Evolutionary conservation across 2,113 vertebrate species (phyloP), one percentile per base, ranked within the genome.

Genomic region (Narcine bancroftii): DNA sequence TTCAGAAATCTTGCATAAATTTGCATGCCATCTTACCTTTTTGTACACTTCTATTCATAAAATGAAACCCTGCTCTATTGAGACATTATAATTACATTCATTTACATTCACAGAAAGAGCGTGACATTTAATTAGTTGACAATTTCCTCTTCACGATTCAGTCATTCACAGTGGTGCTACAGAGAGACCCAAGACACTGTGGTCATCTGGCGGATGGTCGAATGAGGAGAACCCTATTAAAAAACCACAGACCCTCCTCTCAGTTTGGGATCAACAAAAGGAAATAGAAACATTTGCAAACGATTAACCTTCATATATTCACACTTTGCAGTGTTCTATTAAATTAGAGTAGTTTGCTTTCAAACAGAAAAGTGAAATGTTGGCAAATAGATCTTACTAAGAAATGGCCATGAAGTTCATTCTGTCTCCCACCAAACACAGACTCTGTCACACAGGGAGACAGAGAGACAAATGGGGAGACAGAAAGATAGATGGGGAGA

Each of bases 51-150:
- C 89, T 91, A 47, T 91, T 91, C 63, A 91, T 47, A 91, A 91
- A 91, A 91, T 91, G 42, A 71, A 91, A 29, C 89, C 56, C 39
- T 45, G 60, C 39, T 33, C 45, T 91, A 69, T 69, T 91, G 47
- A 91, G 13, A 60, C 6, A 1, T 91, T 65, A 47, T 66, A 91
- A 71, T 69, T 91, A 91, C 39, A 45, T 71, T 91, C 65, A 91
- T 91, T 91, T 91, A 69, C 65, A 91, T 91, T 45, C 39, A 45
- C 42, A 15, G 63, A 33, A 11, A 39, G 42, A 47, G 42, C 47
- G 65, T 91, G 89, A 71, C 89, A 91, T 91, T 91, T 91, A 91
- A 91, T 91, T 91, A 91, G 89, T 33, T 36, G 24, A 91, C 65
- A 69, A 91, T 42, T 91, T 71, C 42, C 65, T 91, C 42, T 33